phyloP scores from a whole-genome alignment of 2,113 vertebrate species.

The Formicarius rufipectus region DNA sequence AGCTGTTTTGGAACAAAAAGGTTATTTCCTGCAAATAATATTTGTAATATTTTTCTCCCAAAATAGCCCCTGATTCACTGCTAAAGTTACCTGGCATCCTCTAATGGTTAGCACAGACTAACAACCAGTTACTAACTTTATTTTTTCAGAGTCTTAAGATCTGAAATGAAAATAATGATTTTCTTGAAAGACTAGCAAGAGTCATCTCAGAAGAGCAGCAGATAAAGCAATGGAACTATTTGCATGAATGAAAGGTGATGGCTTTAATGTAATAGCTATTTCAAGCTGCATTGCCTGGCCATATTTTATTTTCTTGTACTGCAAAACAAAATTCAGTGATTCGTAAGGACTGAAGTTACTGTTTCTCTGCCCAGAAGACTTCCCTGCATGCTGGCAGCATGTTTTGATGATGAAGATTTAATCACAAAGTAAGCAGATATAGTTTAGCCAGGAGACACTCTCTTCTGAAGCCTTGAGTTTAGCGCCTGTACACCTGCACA shows the following conservation, averaged over 20 bases:
- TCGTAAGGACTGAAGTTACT: neutral
- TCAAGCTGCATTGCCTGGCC: neutral
- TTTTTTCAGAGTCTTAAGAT: slow-evolving; percentile 20
- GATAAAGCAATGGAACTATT: neutral
- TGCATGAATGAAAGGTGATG: neutral
- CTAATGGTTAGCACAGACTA: slow-evolving; percentile 55
- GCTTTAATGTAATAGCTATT: neutral
- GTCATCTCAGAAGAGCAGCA: neutral
- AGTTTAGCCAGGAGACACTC: neutral
- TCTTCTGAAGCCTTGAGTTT: neutral
- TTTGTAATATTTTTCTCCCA: slow-evolving; percentile 78
- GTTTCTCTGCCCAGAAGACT: neutral
- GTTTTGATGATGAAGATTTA: neutral
- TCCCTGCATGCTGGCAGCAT: neutral
- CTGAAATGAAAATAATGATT: slow-evolving; percentile 14
- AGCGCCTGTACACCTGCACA: neutral
- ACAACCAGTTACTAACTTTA: slow-evolving; percentile 48
- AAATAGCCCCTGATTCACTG: slow-evolving; percentile 81
- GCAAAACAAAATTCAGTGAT: neutral
- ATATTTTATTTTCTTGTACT: neutral
- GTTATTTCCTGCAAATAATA: slow-evolving; percentile 85
- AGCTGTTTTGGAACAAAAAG: slow-evolving; percentile 84
- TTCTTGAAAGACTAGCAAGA: neutral
- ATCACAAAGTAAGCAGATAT: neutral
- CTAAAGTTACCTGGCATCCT: slow-evolving; percentile 74